Percentiles rank a stretch among this genome's conserved stretches.
Conservation (phyloP, 1,140 invertebrate genomes). For the Pseudomyrmex sp. region DNA sequence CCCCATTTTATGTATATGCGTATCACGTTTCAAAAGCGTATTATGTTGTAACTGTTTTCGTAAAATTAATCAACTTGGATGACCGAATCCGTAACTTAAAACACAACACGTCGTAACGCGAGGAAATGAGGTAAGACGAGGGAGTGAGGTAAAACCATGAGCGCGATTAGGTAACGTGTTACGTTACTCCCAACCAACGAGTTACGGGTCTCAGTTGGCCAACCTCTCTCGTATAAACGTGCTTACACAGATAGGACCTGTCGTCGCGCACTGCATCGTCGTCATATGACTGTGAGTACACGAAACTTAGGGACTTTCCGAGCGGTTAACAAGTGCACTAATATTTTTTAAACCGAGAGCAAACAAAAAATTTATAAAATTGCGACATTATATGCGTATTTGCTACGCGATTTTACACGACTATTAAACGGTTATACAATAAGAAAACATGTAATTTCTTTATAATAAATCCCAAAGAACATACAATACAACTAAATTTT, state of each 20-base stretch:
- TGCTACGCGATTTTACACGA: too few relatives aligned
- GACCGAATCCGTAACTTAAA: conserved; percentile 43
- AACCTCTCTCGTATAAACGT: conserved; percentile 63
- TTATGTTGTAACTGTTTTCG: conserved; percentile 32
- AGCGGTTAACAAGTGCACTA: conserved; percentile 31
- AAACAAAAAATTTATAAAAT: too few relatives aligned
- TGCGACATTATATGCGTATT: too few relatives aligned
- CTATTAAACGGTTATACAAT: too few relatives aligned
- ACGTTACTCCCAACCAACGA: conserved; percentile 66
- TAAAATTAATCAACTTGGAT: conserved; percentile 54
- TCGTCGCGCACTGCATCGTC: conserved; percentile 34
- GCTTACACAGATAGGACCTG: conserved; percentile 60
- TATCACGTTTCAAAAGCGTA: background rate
- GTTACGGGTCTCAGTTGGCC: conserved; percentile 65
- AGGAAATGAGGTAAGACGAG: conserved; percentile 57
- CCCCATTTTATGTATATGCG: background rate
- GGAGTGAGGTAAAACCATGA: conserved; percentile 46
- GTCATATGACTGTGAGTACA: conserved; percentile 27
- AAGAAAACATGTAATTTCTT: too few relatives aligned
- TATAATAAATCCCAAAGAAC: too few relatives aligned
- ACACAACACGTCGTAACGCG: conserved; percentile 54
- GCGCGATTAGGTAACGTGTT: conserved; percentile 75
- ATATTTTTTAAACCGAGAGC: too few relatives aligned
- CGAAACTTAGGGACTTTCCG: background rate
- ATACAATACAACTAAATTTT: too few relatives aligned